A percentile compares a stretch with the other conserved stretches of the same genome.
phyloP scores from a whole-genome alignment of 2,113 vertebrate species.

The Climacteris rufus region DNA sequence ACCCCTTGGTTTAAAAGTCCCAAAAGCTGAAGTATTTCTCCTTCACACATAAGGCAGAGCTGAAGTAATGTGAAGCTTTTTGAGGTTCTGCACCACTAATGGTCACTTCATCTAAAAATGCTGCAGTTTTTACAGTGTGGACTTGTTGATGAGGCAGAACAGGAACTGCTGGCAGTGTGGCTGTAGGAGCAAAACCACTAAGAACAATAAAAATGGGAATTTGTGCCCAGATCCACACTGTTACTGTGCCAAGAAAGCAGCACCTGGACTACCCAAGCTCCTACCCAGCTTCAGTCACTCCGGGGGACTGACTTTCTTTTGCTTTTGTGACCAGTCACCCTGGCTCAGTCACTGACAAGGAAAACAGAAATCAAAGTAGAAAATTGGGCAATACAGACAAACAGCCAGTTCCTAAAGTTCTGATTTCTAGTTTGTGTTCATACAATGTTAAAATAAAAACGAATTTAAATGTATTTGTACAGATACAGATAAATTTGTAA shows the following conservation, averaged over 20 bases:
- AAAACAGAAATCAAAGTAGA: neutral
- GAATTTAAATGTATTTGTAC: neutral
- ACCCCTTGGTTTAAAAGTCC: neutral
- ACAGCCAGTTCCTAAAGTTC: neutral
- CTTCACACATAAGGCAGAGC: neutral
- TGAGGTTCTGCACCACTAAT: neutral
- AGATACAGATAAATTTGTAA: neutral
- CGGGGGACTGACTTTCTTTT: neutral
- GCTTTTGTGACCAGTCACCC: neutral
- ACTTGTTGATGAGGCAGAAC: neutral
- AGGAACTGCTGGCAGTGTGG: neutral
- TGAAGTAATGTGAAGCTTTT: neutral
- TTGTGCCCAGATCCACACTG: neutral
- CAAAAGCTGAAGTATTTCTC: neutral
- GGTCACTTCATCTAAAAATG: neutral
- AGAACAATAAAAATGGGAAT: neutral
- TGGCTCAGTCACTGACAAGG: neutral
- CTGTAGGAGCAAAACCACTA: neutral
- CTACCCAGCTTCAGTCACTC: fast-evolving
- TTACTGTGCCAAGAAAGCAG: neutral
- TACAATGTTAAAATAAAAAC: neutral
- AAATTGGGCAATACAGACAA: neutral
- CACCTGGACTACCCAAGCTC: neutral
- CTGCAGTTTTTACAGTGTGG: neutral
- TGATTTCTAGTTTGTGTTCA: neutral